phyloP scores from a whole-genome alignment of 2,797 vertebrate species.

The Coilia nasus region DNA sequence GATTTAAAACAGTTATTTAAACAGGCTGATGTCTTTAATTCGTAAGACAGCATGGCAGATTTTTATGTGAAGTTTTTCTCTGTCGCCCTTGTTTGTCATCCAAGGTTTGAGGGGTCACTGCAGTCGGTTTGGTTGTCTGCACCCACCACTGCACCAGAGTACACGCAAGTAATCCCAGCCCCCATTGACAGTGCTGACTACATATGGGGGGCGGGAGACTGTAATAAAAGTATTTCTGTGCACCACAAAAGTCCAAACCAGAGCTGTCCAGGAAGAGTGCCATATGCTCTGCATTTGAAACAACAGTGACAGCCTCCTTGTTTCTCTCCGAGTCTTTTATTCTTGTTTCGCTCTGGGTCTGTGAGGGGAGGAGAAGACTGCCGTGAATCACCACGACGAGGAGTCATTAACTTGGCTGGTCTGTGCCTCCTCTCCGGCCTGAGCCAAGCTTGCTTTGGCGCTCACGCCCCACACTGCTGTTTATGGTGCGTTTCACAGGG shows the following conservation, averaged over 20 bases:
- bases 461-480: slow-evolving; percentile 32
- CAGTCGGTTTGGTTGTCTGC: neutral
- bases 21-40: neutral
- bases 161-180: too few species aligned
- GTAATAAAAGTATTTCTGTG: neutral
- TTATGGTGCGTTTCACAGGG: slow-evolving; percentile 76
- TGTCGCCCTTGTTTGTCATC: neutral
- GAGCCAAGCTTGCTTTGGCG: neutral
- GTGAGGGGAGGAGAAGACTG: neutral
- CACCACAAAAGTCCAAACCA: slow-evolving; percentile 7
- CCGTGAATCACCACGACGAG: neutral
- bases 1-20: neutral
- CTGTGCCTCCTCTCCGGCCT: neutral
- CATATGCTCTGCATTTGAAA: slow-evolving; percentile 3
- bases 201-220: neutral
- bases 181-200: neutral
- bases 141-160: neutral
- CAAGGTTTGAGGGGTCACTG: neutral
- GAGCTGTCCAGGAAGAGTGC: neutral
- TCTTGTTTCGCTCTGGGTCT: neutral
- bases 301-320: slow-evolving; percentile 2
- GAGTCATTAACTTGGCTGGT: slow-evolving; percentile 9
- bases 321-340: neutral
- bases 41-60: neutral
- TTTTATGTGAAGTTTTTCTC: neutral